Evolutionary conservation across 2,888 invertebrate species (phyloP).

Genomic region (Monopis laevigella): DNA sequence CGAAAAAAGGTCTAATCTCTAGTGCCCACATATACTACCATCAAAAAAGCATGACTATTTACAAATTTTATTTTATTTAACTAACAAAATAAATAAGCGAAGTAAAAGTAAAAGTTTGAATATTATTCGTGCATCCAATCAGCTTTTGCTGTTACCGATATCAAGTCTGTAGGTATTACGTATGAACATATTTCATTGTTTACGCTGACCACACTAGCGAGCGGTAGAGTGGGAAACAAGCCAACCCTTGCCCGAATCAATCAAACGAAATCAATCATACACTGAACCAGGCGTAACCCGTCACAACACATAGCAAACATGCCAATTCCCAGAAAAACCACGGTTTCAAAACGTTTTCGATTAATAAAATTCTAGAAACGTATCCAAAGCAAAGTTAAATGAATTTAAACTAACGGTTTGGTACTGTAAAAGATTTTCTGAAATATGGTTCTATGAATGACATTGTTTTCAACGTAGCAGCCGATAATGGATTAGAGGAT

Average conservation of each 20-base stretch:
- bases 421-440: not conserved
- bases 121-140: no score
- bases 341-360: not conserved
- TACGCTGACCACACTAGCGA: not conserved
- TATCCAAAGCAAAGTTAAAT: no score
- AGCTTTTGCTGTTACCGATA: no score
- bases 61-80: no score
- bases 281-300: not conserved
- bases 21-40: no score
- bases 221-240: not conserved
- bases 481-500: not conserved
- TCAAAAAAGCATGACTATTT: no score
- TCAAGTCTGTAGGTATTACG: conserved; percentile 2
- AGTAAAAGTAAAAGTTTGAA: no score
- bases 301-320: not conserved
- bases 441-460: conserved; percentile 1
- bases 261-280: conserved; percentile 7
- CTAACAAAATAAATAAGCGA: no score
- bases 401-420: no score
- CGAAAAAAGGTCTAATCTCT: no score
- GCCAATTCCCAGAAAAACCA: not conserved
- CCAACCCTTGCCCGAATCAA: conserved; percentile 9
- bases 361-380: no score
- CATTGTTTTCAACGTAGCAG: conserved; percentile 1
- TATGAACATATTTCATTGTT: not conserved